Base-by-base conservation (phyloP, 2,113 vertebrate species). In the Seriola rivoliana region DNA sequence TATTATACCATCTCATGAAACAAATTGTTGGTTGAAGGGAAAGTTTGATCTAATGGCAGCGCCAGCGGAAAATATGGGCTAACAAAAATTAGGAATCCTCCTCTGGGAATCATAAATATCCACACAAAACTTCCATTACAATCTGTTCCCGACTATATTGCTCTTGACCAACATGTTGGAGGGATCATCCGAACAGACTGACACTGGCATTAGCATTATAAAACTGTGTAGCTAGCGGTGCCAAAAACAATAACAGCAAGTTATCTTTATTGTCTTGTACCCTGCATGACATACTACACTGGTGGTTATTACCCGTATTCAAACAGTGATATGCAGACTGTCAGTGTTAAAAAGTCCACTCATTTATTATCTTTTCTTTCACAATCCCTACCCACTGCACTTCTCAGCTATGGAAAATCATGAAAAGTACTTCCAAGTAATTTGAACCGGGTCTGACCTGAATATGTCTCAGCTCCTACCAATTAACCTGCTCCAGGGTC, bases 401-500 rank as follows among this genome's bases (percentile, higher is more conserved):
- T 32, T 32, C 12, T 71, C 38, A 40, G 55, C 42, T 14, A 25
- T 55, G 78, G 66, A 70, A 32, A 68, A 85, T 80, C 81, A 88
- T 71, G 70, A 58, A 78, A 75, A 64, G 52, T 64, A 69, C 80
- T 83, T 85, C 52, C 13, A 68, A 79, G 50, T 64, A 62, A 84
- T 81, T 75, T 85, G 66, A 75, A 85, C 71, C 71, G 67, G 84
- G 57, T 82, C 69, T 87, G 88, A 93, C 89, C 90, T 87, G 75
- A 81, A 87, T 86, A 77, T 69, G 85, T 70, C 70, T 71, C 38
- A 11, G 75, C 80, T 82, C 48, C 80, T 60, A 83, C 75, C 88
- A 89, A 89, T 93, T 92, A 91, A 91, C 84, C 83, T 84, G 75
- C 79, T 70, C 60, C 73, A 38, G 71, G 79, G 64, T 87, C 84